These are phyloP conservation scores for Eubasilissa splendida DNA, from an alignment of 2,888 invertebrate species.

Conservation along the genomic window DNA sequence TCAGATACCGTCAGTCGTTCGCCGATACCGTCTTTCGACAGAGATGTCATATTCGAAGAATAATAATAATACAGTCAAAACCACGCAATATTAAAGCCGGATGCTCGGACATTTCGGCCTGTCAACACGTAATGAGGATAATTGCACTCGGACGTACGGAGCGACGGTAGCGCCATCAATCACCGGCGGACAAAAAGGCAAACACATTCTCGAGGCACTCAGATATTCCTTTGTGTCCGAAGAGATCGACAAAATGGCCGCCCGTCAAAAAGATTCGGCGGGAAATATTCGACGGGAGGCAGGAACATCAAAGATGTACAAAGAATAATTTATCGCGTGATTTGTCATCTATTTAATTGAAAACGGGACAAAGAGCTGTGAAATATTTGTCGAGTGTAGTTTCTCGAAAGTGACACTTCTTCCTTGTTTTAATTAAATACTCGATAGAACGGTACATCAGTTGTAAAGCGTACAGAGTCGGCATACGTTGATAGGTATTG, in stretches of 20 bases:
- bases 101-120: slow-evolving; percentile 56
- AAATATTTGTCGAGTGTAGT: slow-evolving; percentile 31
- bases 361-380: slow-evolving; percentile 46
- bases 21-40: slow-evolving; percentile 10
- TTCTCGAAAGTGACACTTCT: slow-evolving; percentile 11
- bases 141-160: slow-evolving; percentile 53
- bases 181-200: slow-evolving; percentile 50
- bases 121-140: slow-evolving; percentile 57
- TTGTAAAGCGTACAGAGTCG: too few species aligned
- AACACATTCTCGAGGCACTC: slow-evolving; percentile 42
- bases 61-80: slow-evolving; percentile 15
- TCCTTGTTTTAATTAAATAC: slow-evolving; percentile 33
- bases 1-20: background rate
- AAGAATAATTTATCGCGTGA: slow-evolving; percentile 51
- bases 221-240: slow-evolving; percentile 26
- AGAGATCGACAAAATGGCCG: slow-evolving; percentile 41
- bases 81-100: slow-evolving; percentile 36
- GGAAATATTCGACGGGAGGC: slow-evolving; percentile 15
- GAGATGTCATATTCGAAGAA: slow-evolving; percentile 20
- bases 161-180: slow-evolving; percentile 55
- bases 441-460: background rate
- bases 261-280: slow-evolving; percentile 42
- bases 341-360: slow-evolving; percentile 56
- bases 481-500: too few species aligned
- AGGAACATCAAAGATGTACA: slow-evolving; percentile 29